Evolutionary conservation across 2,113 vertebrate genomes (phyloP).

Genomic region (Erythrocercus mccallii): DNA sequence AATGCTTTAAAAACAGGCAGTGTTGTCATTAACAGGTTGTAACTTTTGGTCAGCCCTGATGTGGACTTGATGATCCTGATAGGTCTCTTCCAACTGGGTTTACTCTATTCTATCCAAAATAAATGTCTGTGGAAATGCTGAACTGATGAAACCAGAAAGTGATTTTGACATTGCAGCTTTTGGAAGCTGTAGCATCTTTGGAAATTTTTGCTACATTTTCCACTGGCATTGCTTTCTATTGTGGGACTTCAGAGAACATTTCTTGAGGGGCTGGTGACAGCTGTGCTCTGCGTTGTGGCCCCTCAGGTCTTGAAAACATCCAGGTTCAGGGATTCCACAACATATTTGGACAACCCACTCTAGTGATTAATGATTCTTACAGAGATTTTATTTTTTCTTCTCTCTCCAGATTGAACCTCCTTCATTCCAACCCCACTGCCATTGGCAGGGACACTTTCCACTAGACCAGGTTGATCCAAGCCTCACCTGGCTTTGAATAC

Average conservation of each 20-base stretch:
- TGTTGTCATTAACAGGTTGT: background rate
- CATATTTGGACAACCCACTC: background rate
- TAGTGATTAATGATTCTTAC: background rate
- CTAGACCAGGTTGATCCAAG: background rate
- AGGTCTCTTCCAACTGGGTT: background rate
- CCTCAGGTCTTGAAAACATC: background rate
- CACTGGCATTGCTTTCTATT: background rate
- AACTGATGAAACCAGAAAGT: background rate
- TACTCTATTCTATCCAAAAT: background rate
- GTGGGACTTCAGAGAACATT: background rate
- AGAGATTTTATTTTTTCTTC: background rate
- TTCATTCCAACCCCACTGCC: background rate
- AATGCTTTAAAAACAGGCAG: background rate
- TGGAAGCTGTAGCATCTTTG: background rate
- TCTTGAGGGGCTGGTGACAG: background rate
- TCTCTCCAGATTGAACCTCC: background rate
- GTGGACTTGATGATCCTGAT: background rate
- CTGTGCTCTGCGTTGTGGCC: background rate
- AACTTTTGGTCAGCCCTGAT: background rate
- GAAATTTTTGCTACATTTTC: background rate
- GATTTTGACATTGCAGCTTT: background rate
- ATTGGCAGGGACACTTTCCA: background rate
- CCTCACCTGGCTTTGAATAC: background rate
- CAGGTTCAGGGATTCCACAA: background rate
- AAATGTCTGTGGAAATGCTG: background rate